Evolutionary conservation across 1,140 invertebrate species (phyloP), one percentile per base, ranked within the genome.

Genomic region (Lepidurus apus): DNA sequence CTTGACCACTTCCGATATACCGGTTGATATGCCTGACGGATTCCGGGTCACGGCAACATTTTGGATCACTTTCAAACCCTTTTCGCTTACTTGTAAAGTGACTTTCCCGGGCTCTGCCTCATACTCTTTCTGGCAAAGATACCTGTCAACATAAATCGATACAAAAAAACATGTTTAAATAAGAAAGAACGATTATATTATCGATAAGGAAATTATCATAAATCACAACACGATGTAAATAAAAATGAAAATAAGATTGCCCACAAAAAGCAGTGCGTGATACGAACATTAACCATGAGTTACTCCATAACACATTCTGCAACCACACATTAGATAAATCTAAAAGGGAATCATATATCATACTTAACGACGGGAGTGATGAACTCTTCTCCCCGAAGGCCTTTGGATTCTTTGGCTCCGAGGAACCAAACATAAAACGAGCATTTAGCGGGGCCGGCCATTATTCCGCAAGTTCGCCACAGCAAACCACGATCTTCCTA

Each of bases 341-440:
- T 42, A 76, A 47, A 76, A 34, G 34, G 34, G 34, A 34, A 34
- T 34, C 34, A 34, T 45, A 53, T 45, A 9, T 74, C 43, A 81
- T 95, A 90, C 78, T 91, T 88, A 81, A 98, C 90, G 53, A 95
- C 94, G 1, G 94, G 93, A 42, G 93, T 85, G 1, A 95, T 91
- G 82, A 91, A 93, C 81, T 93, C 90, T 11, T 90, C 87, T 74
- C 95, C 94, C 13, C 95, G 88, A 80, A 98, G 88, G 17, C 95
- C 95, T 82, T 93, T 91, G 43, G 93, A 93, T 87, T 98, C 96
- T 87, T 96, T 93, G 81, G 96, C 95, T 26, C 97, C 97, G 81
- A 99, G 89, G 87, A 98, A 98, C 93, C 96, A 97, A 74, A 98
- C 96, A 86, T 99, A 99, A 86, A 97, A 98, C 44, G 95, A 97